Percentiles rank a stretch among this genome's conserved stretches.
Evolutionary conservation across 1,140 invertebrate genomes (phyloP).

Genomic region (Heterodera schachtii): DNA sequence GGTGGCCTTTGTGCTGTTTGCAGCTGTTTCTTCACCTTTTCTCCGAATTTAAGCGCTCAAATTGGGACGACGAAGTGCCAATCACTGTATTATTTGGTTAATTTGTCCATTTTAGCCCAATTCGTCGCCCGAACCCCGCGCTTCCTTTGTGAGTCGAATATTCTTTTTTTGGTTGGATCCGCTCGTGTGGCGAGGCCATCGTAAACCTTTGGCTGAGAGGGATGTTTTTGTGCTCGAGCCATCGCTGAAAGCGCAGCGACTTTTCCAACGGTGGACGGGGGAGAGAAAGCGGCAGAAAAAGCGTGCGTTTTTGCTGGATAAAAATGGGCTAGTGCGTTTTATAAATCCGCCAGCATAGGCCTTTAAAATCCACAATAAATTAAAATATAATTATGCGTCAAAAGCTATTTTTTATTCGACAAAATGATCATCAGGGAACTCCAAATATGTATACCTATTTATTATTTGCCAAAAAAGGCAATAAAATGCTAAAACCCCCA

Average conservation of each 20-base stretch:
- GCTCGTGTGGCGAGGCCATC: slow-evolving; percentile 57
- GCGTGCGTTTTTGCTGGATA: no score
- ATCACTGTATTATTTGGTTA: not conserved
- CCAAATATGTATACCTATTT: no score
- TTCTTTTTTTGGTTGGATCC: slow-evolving; percentile 88
- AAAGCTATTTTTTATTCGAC: no score
- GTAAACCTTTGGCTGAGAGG: slow-evolving; percentile 74
- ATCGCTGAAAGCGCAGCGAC: slow-evolving; percentile 77
- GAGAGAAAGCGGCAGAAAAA: slow-evolving; percentile 68
- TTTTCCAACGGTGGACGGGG: slow-evolving; percentile 82
- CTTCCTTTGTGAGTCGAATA: slow-evolving; percentile 85
- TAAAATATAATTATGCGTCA: no score
- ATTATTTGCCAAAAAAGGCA: no score
- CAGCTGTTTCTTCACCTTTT: slow-evolving; percentile 47
- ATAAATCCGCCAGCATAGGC: no score
- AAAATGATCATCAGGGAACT: no score
- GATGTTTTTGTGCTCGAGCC: slow-evolving; percentile 88
- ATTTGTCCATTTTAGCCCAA: slow-evolving; percentile 70
- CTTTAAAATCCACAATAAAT: no score
- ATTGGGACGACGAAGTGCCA: not conserved
- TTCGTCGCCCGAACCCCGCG: slow-evolving; percentile 81
- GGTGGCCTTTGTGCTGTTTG: slow-evolving; percentile 43
- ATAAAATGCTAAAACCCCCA: no score
- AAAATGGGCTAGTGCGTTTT: no score
- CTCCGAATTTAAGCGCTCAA: slow-evolving; percentile 5